Evolutionary conservation across 2,113 vertebrate species (phyloP).

Genomic region (Equus quagga): DNA sequence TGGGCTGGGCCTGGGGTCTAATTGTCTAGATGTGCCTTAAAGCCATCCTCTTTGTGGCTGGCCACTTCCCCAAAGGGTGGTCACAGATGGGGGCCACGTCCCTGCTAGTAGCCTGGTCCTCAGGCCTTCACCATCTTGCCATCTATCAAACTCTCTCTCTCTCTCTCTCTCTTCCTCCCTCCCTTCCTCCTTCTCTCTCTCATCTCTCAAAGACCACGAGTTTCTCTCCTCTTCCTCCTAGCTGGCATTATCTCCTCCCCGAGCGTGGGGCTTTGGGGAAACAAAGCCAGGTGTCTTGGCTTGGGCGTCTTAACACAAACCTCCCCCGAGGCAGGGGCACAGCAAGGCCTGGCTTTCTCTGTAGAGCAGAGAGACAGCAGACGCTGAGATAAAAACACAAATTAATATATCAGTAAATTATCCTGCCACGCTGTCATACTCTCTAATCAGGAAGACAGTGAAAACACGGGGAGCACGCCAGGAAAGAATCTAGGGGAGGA

Average conservation of each 20-base stretch:
- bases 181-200: no score
- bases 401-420: constrained; percentile 79
- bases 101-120: neutral
- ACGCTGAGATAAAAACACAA: constrained; percentile 61
- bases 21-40: neutral
- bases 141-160: neutral
- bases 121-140: neutral
- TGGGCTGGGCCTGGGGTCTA: neutral
- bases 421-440: constrained; percentile 54
- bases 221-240: neutral
- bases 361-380: constrained; percentile 1
- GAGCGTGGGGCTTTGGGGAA: constrained; percentile 32
- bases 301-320: constrained; percentile 70
- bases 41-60: neutral
- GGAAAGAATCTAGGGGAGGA: constrained; percentile 22
- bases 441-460: constrained; percentile 75
- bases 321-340: constrained; percentile 51
- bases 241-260: neutral
- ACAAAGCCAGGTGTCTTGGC: constrained; percentile 79
- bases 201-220: neutral
- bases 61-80: neutral
- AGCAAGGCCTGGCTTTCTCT: constrained; percentile 68
- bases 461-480: constrained; percentile 38
- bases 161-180: neutral
- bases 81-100: no score